Evolutionary conservation across 2,888 invertebrate species (phyloP), one percentile per base, ranked within the genome.

Genomic region (Dysmachus trigonus): DNA sequence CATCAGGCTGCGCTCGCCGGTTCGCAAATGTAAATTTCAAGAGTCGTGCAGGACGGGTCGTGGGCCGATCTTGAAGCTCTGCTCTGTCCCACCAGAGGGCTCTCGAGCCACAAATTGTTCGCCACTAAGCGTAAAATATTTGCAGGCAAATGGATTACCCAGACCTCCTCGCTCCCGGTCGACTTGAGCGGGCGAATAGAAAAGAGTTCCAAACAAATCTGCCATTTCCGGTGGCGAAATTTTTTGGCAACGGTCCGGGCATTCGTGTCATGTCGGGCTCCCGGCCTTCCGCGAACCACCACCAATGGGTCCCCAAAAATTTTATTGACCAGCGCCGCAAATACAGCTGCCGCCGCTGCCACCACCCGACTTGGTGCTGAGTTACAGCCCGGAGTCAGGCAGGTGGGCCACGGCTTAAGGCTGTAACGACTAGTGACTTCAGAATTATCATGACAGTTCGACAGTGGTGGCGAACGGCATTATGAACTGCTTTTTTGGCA

Each of bases 121-220:
- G 62, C 81, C 47, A 33, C 53, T 81, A 81, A 81, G 81, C 81
- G 81, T 81, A 81, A 81, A 81, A 81, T 81, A 81, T 81, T 51
- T 33, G 53, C 53, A 81, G 81, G 53, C 81, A 81, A 81, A 33
- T 53, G 53, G 81, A 81, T 81, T 81, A 81, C 62, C 51, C 33
- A 30, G 22, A 30, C 18, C 15, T 15, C 51, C 27, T 18, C 33
- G 33, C 18, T 62, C 33, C 81, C 33, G 35, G 33, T 18, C 22
- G 33, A 8, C 15, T 76, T 6, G 35, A 85, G 35, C 22, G 53
- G 51, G 53, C n/a, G 47, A 85, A 51, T 51, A 53, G 30, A 53
- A 85, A 85, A 51, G 41, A 74, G 74, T 33, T 89, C 90, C 90
- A 91, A 91, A 91, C 91, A 91, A 91, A 91, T 91, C 90, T 90